Evolutionary conservation across 2,797 vertebrate genomes (phyloP), one percentile per base, ranked within the genome.

Genomic region (Pelochelys cantorii): DNA sequence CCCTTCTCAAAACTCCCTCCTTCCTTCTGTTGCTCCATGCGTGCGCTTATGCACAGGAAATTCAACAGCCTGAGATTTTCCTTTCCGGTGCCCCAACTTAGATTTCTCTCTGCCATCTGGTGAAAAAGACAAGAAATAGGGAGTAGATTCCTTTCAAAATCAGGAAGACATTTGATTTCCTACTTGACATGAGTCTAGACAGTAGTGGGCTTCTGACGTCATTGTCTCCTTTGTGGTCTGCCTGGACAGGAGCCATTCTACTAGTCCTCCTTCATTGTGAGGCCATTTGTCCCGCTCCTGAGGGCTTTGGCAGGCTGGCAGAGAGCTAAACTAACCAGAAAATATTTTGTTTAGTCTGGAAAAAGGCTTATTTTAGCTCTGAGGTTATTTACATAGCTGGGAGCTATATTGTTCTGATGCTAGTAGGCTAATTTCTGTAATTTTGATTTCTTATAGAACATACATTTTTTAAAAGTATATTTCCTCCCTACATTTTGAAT

Each of bases 71-170:
- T 17, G 0, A 0, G 6, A 65, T 94, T 94, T 94, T 60, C 89
- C 89, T 85, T 86, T 82, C 88, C 74, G 86, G 53, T 20, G 2
- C 15, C 48, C n/a, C 60, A 90, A 29, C 68, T 77, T 57, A 34
- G 29, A 60, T 81, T 93, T 90, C 55, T 83, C n/a, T 84, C 18
- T 59, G 22, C 84, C 29, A 88, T 78, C 85, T 56, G 75, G 48
- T 85, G 82, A 89, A 48, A 54, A 22, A 74, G 29, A 86, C 93
- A 94, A 87, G 23, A 80, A 87, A 88, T 11, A 62, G 29, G 6
- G 6, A 62, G 42, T 65, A 37, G 83, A 31, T 84, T 88, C 9
- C 29, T 93, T 88, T 89, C 78, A 93, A 89, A 93, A 89, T 18
- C 1, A 74, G 56, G 85, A 83, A 90, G 37, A 10, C 74, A 74